Evolutionary conservation across 2,113 vertebrate species (phyloP).

Genomic region (Camelus bactrianus): DNA sequence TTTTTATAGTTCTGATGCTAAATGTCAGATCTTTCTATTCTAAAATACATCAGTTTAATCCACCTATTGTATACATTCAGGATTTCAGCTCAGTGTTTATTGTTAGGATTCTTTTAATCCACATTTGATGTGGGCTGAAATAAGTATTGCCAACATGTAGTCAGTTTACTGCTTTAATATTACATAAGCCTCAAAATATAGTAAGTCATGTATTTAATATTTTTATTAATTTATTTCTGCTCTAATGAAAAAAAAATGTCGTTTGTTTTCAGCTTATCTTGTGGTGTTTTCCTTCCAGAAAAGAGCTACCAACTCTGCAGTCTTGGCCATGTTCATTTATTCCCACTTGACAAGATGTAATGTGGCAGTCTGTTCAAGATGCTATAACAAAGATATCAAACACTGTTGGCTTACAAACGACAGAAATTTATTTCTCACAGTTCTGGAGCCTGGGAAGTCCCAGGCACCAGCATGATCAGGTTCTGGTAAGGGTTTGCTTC

Average conservation of each 20-base stretch:
- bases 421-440: not conserved
- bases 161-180: not conserved
- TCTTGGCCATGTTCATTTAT: not conserved
- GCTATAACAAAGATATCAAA: not conserved
- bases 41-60: not conserved
- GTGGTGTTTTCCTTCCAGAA: not conserved
- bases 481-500: not conserved
- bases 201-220: not conserved
- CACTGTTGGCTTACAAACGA: not conserved
- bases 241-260: not conserved
- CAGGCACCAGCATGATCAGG: not conserved
- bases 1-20: not conserved
- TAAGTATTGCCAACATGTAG: not conserved
- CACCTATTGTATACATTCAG: not conserved
- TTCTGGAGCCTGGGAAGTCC: not conserved
- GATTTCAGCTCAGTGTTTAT: not conserved
- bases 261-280: not conserved
- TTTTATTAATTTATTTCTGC: not conserved
- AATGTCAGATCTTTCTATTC: not conserved
- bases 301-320: not conserved
- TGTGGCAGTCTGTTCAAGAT: not conserved
- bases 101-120: conserved; percentile 16
- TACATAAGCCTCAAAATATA: not conserved
- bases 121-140: not conserved
- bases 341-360: not conserved